phyloP scores from a whole-genome alignment of 2,797 vertebrate species.

The Oreonectes daqikongensis region DNA sequence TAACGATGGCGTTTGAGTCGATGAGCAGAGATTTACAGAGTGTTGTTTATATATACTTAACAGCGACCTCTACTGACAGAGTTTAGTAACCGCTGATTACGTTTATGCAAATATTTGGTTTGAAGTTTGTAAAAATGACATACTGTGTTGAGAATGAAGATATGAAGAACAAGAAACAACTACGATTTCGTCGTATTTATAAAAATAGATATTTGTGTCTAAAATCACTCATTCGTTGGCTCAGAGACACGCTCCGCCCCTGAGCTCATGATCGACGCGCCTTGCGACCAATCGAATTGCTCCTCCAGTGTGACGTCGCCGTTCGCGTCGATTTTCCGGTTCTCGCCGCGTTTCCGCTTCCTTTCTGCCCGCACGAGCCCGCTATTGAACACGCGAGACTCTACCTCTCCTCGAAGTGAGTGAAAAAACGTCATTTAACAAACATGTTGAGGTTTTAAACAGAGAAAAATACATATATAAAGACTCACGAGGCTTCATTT shows the following conservation, averaged over 20 bases:
- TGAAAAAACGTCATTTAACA: neutral
- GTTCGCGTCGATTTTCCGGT: neutral
- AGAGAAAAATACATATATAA: neutral
- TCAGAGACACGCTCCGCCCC: neutral
- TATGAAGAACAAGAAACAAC: too few relatives aligned
- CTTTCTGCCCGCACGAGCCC: constrained; percentile 50
- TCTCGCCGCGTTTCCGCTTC: constrained; percentile 37
- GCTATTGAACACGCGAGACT: constrained; percentile 39
- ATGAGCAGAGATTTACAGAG: neutral
- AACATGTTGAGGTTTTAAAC: neutral
- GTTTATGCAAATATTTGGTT: too few relatives aligned
- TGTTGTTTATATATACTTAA: constrained; percentile 3
- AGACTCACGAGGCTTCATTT: neutral
- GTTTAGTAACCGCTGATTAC: neutral
- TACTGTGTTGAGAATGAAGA: too few relatives aligned
- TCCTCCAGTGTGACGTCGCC: neutral
- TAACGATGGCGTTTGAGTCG: neutral
- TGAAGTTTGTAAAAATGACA: too few relatives aligned
- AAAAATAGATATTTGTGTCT: too few relatives aligned
- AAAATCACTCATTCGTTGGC: too few relatives aligned
- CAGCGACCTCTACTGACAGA: constrained; percentile 20
- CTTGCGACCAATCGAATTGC: neutral
- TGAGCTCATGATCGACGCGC: neutral
- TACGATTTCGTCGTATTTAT: too few relatives aligned
- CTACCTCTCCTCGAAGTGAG: constrained; percentile 51